phyloP scores from a whole-genome alignment of 2,797 vertebrate genomes.

The Acipenser transmontanus region DNA sequence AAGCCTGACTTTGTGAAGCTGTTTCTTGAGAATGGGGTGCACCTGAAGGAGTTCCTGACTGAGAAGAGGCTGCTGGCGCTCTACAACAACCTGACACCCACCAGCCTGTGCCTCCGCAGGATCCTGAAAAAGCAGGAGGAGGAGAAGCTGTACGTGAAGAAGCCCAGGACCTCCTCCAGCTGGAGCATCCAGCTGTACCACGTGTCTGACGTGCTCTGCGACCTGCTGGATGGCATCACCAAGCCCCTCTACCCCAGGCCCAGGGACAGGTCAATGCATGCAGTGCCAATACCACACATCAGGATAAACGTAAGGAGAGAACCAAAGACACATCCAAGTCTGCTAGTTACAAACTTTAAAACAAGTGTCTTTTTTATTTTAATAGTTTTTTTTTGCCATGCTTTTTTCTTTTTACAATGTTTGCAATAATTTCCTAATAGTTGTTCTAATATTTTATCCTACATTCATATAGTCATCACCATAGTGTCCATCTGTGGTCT shows the following conservation, averaged over 20 bases:
- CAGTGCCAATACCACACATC: slow-evolving; percentile 36
- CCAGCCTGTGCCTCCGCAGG: slow-evolving; percentile 73
- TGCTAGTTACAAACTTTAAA: too few species aligned
- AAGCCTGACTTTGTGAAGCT: slow-evolving; percentile 85
- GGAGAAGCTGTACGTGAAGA: slow-evolving; percentile 24
- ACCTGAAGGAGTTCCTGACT: slow-evolving; percentile 69
- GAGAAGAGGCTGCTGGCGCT: slow-evolving; percentile 66
- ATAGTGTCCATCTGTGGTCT: too few species aligned
- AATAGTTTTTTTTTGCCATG: too few species aligned
- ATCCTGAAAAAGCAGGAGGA: slow-evolving; percentile 66
- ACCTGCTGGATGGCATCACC: slow-evolving; percentile 79
- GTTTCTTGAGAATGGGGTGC: slow-evolving; percentile 85
- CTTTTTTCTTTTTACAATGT: too few species aligned
- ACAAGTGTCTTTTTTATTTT: too few species aligned
- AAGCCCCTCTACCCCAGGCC: slow-evolving; percentile 61
- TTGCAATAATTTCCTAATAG: too few species aligned
- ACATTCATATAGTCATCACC: too few species aligned
- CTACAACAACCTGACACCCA: slow-evolving; percentile 65
- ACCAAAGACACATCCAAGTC: too few species aligned
- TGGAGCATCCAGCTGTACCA: slow-evolving; percentile 56
- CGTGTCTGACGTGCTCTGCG: slow-evolving; percentile 74
- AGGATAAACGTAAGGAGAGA: slow-evolving; percentile 37
- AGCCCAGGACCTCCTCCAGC: slow-evolving; percentile 11
- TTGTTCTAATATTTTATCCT: too few species aligned
- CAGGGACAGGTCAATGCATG: slow-evolving; percentile 22